Base-by-base conservation (phyloP, 1,140 invertebrate species). In the Bombus huntii region DNA sequence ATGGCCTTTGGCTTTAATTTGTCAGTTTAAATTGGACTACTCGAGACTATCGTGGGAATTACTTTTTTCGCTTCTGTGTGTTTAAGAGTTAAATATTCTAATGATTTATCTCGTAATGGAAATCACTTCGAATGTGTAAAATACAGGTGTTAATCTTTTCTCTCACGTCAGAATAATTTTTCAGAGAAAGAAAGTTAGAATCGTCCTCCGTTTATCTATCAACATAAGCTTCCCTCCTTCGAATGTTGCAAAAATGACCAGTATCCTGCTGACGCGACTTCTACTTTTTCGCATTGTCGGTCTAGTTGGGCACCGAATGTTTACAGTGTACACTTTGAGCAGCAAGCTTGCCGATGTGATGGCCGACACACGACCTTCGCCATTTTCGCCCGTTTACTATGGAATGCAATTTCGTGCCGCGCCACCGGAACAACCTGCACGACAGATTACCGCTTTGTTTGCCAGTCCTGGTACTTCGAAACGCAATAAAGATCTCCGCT, bases 371-470 rank as follows among this genome's bases (percentile, higher is more conserved):
- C 57, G 13, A 59, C 15, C 57, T 62, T 53, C 71, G 71, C 84
- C 81, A 91, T 91, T 90, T 90, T 92, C 87, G 86, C 80, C 83
- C 90, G 91, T 92, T 92, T 91, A 90, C 90, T 85, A 88, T 79
- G 89, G 90, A 92, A 92, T 91, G 90, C 90, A 92, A 92, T 92
- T 92, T 92, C 87, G 87, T 81, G 80, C 91, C 77, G 73, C 74
- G 84, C 76, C 88, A 70, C 84, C 72, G 72, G 72, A 88, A 91
- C 87, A 91, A 87, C 85, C 87, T 83, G 78, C 85, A 66, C 87
- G 89, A 91, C 90, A 87, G 90, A 91, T 91, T 91, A 91, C 87
- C 87, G 87, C 89, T 91, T 91, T 91, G 90, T 91, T 91, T 91
- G 85, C 88, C 81, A 80, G 79, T 81, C 65, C 81, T 77, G 78